A percentile compares a stretch with the other conserved stretches of the same genome.
Evolutionary conservation across 2,888 invertebrate species (phyloP).

Genomic region (Euproctis similis): DNA sequence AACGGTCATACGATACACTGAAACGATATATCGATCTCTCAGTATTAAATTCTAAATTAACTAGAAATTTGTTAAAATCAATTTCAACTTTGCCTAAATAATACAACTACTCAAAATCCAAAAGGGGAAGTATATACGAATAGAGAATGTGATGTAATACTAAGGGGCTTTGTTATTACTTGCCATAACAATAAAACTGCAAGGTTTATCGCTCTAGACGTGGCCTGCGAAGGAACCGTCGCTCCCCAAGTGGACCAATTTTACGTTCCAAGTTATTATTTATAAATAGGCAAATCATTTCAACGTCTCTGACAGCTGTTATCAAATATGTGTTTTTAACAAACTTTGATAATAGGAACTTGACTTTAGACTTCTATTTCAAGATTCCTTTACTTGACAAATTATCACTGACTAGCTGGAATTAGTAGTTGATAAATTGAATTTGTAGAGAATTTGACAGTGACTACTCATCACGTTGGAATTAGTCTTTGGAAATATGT

Average conservation of each 20-base stretch:
- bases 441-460: too few species aligned
- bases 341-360: too few species aligned
- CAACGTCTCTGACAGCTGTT: conserved; percentile 31
- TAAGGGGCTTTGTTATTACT: conserved; percentile 36
- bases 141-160: conserved; percentile 36
- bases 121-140: neutral
- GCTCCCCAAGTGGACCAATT: conserved; percentile 44
- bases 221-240: conserved; percentile 36
- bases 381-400: too few species aligned
- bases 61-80: conserved; percentile 3
- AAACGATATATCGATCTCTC: conserved; percentile 41
- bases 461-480: too few species aligned
- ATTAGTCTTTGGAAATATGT: too few species aligned
- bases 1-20: conserved; percentile 55
- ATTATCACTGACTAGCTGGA: too few species aligned
- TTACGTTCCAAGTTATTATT: conserved; percentile 41
- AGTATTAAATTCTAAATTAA: conserved; percentile 23
- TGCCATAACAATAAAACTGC: conserved; percentile 49
- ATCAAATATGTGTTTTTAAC: too few species aligned
- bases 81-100: neutral
- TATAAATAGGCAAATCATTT: conserved; percentile 50
- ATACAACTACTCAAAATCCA: neutral
- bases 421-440: too few species aligned
- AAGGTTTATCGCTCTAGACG: conserved; percentile 47
- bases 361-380: too few species aligned